Base-by-base conservation (phyloP, 2,888 invertebrate species). In the Sceliomorpha sp. region DNA sequence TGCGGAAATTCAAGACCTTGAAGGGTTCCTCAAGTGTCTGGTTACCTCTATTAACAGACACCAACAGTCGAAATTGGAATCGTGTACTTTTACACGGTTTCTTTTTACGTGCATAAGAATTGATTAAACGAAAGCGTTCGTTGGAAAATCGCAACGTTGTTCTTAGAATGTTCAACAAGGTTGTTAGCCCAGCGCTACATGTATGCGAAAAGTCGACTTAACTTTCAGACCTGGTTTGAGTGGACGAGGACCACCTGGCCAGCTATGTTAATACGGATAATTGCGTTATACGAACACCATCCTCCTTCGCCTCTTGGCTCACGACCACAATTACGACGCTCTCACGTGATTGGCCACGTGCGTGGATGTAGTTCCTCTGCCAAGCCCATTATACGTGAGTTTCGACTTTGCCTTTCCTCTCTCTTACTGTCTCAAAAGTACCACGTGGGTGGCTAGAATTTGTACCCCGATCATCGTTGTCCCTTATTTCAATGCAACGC, bases 261-360 rank as follows among this genome's bases (percentile, higher is more conserved):
- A 42, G 73, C 63, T 75, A 74, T 75, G 75, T 74, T 79, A 76
- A 79, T 79, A 73, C 68, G 68, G 74, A 75, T 78, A 79, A 79
- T 79, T 79, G 73, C 20, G 20, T 20, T 20, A 20, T 67, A 60
- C 59, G 69, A 73, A 66, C 56, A 37, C 15, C 37, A 15, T 37
- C 37, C 15, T 37, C 17, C 17, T 20, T 20, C 20, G 20, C 20
- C 20, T 20, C 3, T 20, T 20, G n/a, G 17, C 15, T 37, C 15
- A n/a, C n/a, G 7, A 15, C 14, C 13, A 37, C 37, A 12, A 37
- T 14, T 37, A 37, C 15, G 14, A 37, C 15, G 20, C 24, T 20
- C 17, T 39, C 39, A 39, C 20, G 39, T 39, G 39, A 39, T 17
- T 20, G 20, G 20, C 10, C 39, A 39, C 20, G 17, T 17, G 20